These are phyloP conservation scores for Asbolus verrucosus DNA, from an alignment of 1,140 invertebrate species.

Conservation along the genomic window DNA sequence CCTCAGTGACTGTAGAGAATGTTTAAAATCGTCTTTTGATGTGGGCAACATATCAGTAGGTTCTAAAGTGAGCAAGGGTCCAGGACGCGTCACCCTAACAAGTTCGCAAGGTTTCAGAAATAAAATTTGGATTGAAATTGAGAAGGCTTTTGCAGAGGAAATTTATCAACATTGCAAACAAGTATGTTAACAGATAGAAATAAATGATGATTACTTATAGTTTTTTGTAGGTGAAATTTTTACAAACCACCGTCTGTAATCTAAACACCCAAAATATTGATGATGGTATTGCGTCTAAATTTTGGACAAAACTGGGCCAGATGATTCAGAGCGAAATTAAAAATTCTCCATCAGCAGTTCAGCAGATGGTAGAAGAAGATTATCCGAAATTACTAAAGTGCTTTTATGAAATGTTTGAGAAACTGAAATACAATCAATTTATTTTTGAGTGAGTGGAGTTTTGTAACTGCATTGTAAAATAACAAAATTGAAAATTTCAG, in stretches of 20 bases:
- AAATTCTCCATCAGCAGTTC: constrained; percentile 77
- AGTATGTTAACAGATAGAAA: constrained; percentile 61
- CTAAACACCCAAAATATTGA: constrained; percentile 68
- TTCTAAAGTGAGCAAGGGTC: constrained; percentile 66
- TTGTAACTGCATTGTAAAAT: constrained; percentile 1
- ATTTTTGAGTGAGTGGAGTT: constrained; percentile 65
- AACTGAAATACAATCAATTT: constrained; percentile 69
- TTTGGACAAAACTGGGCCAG: constrained; percentile 68
- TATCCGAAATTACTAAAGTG: constrained; percentile 85
- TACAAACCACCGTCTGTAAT: constrained; percentile 69
- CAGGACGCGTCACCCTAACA: constrained; percentile 77
- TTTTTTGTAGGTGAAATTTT: constrained; percentile 64
- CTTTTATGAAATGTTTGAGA: constrained; percentile 69
- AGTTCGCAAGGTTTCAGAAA: constrained; percentile 79
- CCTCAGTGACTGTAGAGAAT: constrained; percentile 69
- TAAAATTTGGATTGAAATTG: constrained; percentile 83
- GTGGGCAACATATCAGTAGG: constrained; percentile 61
- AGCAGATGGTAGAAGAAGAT: constrained; percentile 89
- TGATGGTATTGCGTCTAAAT: constrained; percentile 67
- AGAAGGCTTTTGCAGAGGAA: constrained; percentile 79
- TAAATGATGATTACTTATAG: constrained; percentile 26
- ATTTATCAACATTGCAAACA: constrained; percentile 79
- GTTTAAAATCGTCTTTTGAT: constrained; percentile 72
- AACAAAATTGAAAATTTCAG: constrained; percentile 57
- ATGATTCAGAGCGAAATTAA: constrained; percentile 68